phyloP scores from a whole-genome alignment of 2,797 vertebrate species.

The Sorex maritimensis region DNA sequence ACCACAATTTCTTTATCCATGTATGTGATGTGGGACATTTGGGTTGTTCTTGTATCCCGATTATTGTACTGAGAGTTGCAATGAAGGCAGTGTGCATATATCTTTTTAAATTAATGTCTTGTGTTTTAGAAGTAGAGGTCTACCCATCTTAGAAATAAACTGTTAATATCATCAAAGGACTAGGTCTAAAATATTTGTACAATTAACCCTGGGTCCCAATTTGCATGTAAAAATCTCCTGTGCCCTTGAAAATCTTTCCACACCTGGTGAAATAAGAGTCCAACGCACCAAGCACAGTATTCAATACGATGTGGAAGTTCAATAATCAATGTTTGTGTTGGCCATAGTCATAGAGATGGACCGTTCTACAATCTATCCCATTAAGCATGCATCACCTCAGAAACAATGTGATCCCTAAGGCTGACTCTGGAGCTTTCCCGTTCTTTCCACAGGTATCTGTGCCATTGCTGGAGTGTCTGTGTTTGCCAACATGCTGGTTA shows the following conservation, averaged over 20 bases:
- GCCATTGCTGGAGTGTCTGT: slow-evolving; percentile 95
- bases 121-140: no score
- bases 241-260: neutral
- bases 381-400: neutral
- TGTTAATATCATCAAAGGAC: slow-evolving; percentile 38
- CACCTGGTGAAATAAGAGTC: slow-evolving; percentile 39
- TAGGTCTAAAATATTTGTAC: slow-evolving; percentile 31
- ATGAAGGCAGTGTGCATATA: no score
- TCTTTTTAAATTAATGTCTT: no score
- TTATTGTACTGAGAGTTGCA: no score
- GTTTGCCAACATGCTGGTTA: slow-evolving; percentile 96
- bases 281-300: neutral
- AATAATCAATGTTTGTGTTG: neutral
- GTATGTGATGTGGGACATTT: no score
- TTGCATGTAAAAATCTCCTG: slow-evolving; percentile 34
- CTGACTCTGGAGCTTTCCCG: neutral
- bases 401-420: slow-evolving; percentile 3
- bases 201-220: neutral
- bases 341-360: neutral
- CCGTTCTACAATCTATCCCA: neutral
- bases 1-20: no score
- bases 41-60: no score
- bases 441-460: slow-evolving; percentile 92
- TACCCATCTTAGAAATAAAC: neutral
- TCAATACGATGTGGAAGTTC: neutral